These are phyloP conservation scores for Nemoura dubitans DNA, from an alignment of 2,888 invertebrate species.

Conservation along the genomic window DNA sequence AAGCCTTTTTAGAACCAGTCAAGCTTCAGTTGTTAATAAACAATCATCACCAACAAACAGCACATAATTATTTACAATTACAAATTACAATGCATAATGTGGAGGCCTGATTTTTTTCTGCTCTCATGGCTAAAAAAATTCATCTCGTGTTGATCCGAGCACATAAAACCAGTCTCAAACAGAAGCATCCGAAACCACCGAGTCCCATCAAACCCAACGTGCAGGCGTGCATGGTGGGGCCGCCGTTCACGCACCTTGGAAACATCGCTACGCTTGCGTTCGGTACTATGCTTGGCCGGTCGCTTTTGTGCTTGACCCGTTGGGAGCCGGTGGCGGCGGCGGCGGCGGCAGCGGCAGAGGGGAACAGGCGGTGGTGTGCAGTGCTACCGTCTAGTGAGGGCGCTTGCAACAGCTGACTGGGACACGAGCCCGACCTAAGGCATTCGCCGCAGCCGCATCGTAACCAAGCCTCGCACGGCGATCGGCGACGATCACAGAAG, in stretches of 20 bases:
- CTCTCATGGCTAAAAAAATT: too few relatives aligned
- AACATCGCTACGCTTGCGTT: conserved; percentile 57
- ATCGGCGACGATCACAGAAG: conserved; percentile 44
- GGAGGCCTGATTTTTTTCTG: too few relatives aligned
- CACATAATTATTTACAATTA: too few relatives aligned
- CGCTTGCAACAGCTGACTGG: conserved; percentile 85
- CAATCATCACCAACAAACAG: too few relatives aligned
- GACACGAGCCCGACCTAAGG: conserved; percentile 89
- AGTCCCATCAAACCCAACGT: not conserved
- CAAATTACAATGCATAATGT: too few relatives aligned
- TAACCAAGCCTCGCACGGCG: not conserved
- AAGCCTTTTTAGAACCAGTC: too few relatives aligned
- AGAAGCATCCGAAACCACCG: not conserved
- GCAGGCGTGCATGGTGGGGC: not conserved
- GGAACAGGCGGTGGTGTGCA: conserved; percentile 54
- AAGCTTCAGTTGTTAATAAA: too few relatives aligned
- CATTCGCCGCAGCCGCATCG: conserved; percentile 7
- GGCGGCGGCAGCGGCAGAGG: conserved; percentile 43
- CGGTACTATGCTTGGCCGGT: conserved; percentile 64
- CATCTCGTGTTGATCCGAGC: too few relatives aligned
- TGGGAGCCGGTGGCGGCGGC: conserved; percentile 61
- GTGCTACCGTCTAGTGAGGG: conserved; percentile 65
- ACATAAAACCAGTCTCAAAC: too few relatives aligned
- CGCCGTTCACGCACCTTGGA: conserved; percentile 60
- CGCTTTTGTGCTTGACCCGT: conserved; percentile 70